phyloP scores from a whole-genome alignment of 1,140 invertebrate genomes.

The Chironomus striatipennis region DNA sequence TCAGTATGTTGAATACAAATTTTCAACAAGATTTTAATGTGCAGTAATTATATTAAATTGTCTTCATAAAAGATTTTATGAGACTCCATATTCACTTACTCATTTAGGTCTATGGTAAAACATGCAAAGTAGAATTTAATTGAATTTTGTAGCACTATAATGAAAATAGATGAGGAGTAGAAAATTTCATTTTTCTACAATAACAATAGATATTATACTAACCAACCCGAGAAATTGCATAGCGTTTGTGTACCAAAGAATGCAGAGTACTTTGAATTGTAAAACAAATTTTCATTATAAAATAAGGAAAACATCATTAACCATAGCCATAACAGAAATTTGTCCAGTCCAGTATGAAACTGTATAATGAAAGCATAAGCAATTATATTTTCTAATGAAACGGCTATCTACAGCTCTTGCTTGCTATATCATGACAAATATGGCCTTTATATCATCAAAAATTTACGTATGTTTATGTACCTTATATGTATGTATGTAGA shows the following conservation, averaged over 20 bases:
- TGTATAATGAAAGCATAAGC: neutral
- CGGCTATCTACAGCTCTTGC: neutral
- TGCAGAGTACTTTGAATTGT: neutral
- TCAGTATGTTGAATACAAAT: neutral
- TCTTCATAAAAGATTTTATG: neutral
- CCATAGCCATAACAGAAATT: neutral
- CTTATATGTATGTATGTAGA: neutral
- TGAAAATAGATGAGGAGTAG: neutral
- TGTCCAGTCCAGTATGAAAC: neutral
- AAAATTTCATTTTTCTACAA: neutral
- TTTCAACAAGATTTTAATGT: neutral
- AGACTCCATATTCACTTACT: neutral
- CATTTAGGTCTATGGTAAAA: neutral
- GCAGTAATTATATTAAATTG: neutral
- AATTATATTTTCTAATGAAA: conserved; percentile 15
- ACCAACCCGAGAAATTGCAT: too few relatives aligned
- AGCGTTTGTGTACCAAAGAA: too few relatives aligned
- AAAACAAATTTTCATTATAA: conserved; percentile 21
- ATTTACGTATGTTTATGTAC: neutral
- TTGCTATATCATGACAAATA: too few relatives aligned
- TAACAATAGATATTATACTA: too few relatives aligned
- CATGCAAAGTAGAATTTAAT: conserved; percentile 5
- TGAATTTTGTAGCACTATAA: conserved; percentile 10
- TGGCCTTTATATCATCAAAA: neutral
- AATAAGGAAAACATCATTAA: conserved; percentile 24